A percentile compares a stretch with the other conserved stretches of the same genome.
phyloP scores from a whole-genome alignment of 30 jellyfish, hydroid and myxozoan genomes.

The Aurelia sp. region DNA sequence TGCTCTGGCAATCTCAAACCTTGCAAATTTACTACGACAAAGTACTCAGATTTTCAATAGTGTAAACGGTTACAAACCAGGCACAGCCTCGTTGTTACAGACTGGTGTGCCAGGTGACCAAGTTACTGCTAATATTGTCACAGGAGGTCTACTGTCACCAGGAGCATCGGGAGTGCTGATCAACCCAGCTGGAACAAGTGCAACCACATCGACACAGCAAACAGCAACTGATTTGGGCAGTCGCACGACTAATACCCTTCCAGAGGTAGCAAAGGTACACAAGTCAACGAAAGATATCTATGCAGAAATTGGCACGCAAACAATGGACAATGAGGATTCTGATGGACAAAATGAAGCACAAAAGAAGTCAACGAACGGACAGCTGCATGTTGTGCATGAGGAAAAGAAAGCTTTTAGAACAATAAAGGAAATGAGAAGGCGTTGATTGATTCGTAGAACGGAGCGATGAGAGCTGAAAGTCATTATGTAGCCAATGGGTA shows the following conservation, averaged over 20 bases:
- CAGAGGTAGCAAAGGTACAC: constrained; percentile 11
- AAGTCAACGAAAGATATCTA: constrained; percentile 50
- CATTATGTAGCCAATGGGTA: too few species aligned
- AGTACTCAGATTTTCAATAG: constrained; percentile 51
- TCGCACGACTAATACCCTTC: not conserved
- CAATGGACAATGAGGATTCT: constrained; percentile 8
- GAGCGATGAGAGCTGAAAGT: too few species aligned
- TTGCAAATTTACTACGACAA: constrained; percentile 54
- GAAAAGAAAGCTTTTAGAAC: too few species aligned
- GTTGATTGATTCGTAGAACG: too few species aligned
- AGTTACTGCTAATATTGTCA: constrained; percentile 55
- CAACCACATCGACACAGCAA: too few species aligned
- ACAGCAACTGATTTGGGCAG: not conserved
- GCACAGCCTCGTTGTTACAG: not conserved
- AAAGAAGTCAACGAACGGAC: not conserved
- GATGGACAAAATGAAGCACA: not conserved
- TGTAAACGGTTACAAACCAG: constrained; percentile 28
- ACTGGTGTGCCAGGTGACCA: constrained; percentile 10
- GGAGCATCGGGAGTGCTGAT: constrained; percentile 54
- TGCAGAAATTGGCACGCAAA: constrained; percentile 69
- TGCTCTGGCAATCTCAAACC: constrained; percentile 66
- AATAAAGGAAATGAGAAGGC: too few species aligned
- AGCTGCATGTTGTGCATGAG: too few species aligned
- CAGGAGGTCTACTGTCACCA: constrained; percentile 49
- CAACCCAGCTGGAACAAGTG: constrained; percentile 46